Conservation (phyloP, 1,140 invertebrate species). For the Drosophila subobscura region DNA sequence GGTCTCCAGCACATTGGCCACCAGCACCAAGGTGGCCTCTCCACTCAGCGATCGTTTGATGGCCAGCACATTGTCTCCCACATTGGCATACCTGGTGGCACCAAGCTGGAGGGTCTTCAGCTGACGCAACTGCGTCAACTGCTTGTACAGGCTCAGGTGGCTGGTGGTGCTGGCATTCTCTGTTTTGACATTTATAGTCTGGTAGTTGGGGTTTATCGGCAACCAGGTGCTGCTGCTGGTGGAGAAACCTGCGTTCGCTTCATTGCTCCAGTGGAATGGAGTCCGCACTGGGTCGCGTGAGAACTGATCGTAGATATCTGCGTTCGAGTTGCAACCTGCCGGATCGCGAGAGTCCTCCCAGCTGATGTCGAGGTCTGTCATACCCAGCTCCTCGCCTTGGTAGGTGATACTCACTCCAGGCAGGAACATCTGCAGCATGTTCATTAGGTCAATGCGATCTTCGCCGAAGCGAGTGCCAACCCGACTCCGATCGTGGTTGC, state of each 20-base stretch:
- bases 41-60: conserved; percentile 56
- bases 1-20: conserved; percentile 60
- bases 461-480: conserved; percentile 86
- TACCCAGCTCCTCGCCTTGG: conserved; percentile 87
- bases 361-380: conserved; percentile 87
- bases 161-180: conserved; percentile 48
- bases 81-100: conserved; percentile 52
- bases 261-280: conserved; percentile 90
- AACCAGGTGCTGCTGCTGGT: conserved; percentile 86
- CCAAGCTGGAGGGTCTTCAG: conserved; percentile 82
- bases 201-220: conserved; percentile 87
- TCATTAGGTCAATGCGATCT: conserved; percentile 87
- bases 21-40: conserved; percentile 49
- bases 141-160: conserved; percentile 79
- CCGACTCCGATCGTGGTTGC: conserved; percentile 88
- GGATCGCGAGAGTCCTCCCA: conserved; percentile 85
- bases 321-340: conserved; percentile 85
- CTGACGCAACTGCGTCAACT: conserved; percentile 60
- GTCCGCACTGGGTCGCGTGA: conserved; percentile 89
- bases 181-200: conserved; percentile 84
- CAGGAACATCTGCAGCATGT: conserved; percentile 88
- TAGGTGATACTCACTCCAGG: conserved; percentile 91
- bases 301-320: conserved; percentile 82
- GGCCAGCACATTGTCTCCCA: conserved; percentile 66
- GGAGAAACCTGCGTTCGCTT: conserved; percentile 84